Conservation (phyloP, 2,797 vertebrate species). For the Leontocebus nigricollis region DNA sequence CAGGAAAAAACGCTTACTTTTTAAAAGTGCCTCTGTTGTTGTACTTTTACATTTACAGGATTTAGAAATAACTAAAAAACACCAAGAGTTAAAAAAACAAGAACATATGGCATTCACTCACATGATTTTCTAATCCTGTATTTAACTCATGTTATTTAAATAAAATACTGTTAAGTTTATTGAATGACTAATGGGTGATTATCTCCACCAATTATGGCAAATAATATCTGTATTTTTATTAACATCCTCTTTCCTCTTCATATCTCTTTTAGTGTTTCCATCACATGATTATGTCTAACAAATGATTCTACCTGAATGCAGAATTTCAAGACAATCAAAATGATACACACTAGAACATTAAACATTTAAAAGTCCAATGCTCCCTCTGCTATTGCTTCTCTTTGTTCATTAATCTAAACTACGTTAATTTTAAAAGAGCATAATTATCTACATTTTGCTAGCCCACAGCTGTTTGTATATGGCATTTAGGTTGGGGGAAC, state of each 20-base stretch:
- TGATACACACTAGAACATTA: background rate
- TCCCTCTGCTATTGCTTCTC: background rate
- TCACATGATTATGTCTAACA: background rate
- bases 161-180: background rate
- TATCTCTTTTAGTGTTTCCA: background rate
- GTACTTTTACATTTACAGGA: background rate
- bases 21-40: background rate
- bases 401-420: conserved; percentile 30
- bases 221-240: background rate
- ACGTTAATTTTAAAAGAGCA: conserved; percentile 13
- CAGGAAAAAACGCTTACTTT: background rate
- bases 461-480: background rate
- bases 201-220: background rate
- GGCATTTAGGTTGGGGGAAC: background rate
- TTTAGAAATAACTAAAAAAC: background rate
- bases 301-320: background rate
- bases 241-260: background rate
- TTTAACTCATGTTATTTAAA: background rate
- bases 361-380: background rate
- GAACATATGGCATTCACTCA: background rate
- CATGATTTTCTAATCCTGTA: background rate
- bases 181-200: background rate
- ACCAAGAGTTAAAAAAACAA: background rate
- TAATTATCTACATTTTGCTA: background rate
- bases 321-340: background rate